phyloP scores from a whole-genome alignment of 2,113 vertebrate species.

The Nipponia nippon region DNA sequence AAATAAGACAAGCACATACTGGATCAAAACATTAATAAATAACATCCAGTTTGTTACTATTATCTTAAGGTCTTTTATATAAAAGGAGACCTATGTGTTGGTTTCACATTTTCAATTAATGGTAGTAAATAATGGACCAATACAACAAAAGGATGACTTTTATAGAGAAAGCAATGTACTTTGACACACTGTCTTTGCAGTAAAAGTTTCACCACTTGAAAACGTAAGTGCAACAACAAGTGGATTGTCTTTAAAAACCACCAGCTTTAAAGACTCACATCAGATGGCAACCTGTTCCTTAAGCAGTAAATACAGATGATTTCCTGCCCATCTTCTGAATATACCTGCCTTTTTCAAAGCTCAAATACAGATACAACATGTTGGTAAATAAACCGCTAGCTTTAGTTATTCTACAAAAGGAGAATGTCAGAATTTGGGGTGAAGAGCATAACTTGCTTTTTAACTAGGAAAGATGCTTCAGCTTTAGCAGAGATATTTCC shows the following conservation, averaged over 20 bases:
- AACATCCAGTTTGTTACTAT: conserved; percentile 87
- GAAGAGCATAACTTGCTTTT: neutral
- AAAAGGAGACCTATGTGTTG: conserved; percentile 67
- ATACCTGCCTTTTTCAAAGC: neutral
- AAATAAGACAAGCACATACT: conserved; percentile 94
- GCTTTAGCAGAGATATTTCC: conserved; percentile 3
- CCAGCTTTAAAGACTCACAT: conserved; percentile 56
- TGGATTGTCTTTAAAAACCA: conserved; percentile 77
- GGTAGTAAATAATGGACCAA: conserved; percentile 69
- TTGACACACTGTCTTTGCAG: conserved; percentile 69
- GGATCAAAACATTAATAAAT: conserved; percentile 88
- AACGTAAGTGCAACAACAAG: conserved; percentile 60
- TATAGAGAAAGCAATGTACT: conserved; percentile 62
- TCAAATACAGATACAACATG: neutral
- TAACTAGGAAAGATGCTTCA: neutral
- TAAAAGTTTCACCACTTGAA: conserved; percentile 65
- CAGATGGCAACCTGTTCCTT: conserved; percentile 16
- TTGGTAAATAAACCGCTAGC: conserved; percentile 9
- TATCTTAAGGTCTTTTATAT: conserved; percentile 75
- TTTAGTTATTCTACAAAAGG: conserved; percentile 4
- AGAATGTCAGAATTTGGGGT: neutral
- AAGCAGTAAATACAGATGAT: neutral
- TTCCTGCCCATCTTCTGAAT: conserved; percentile 4
- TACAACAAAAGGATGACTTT: conserved; percentile 62
- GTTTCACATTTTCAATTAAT: conserved; percentile 73